Evolutionary conservation across 1,140 invertebrate species (phyloP).

Genomic region (Drosophila quadrilineata): DNA sequence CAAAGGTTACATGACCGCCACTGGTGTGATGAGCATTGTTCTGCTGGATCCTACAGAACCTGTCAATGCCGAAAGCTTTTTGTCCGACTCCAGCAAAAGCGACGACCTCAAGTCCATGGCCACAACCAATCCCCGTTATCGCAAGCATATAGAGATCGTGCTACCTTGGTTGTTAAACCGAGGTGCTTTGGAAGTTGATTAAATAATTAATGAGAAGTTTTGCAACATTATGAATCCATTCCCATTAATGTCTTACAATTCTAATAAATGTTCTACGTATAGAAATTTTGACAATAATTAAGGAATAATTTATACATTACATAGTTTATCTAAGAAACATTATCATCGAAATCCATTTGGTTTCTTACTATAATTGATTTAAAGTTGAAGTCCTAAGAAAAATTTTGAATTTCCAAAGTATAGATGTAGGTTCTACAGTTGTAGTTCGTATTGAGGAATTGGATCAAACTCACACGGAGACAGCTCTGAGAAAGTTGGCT

Average conservation of each 20-base stretch:
- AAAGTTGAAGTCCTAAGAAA: too few relatives aligned
- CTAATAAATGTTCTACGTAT: too few relatives aligned
- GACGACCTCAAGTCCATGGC: slow-evolving; percentile 55
- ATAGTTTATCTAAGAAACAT: too few relatives aligned
- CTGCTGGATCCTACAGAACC: slow-evolving; percentile 60
- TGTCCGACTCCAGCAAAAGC: slow-evolving; percentile 42
- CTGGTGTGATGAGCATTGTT: slow-evolving; percentile 65
- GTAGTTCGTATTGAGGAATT: slow-evolving; percentile 82
- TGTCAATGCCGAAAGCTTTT: slow-evolving; percentile 60
- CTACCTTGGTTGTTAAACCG: slow-evolving; percentile 67
- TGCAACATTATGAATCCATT: too few relatives aligned
- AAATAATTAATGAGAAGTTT: neutral
- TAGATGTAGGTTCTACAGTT: slow-evolving; percentile 79
- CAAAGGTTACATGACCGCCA: slow-evolving; percentile 52
- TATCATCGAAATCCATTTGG: too few relatives aligned
- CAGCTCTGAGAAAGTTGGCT: slow-evolving; percentile 82
- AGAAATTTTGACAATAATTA: too few relatives aligned
- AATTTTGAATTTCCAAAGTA: too few relatives aligned
- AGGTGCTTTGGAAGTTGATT: slow-evolving; percentile 19
- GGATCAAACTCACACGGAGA: slow-evolving; percentile 81
- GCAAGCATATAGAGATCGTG: slow-evolving; percentile 49
- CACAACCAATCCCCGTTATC: slow-evolving; percentile 56
- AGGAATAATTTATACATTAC: too few relatives aligned
- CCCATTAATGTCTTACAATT: neutral
- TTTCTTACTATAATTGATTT: too few relatives aligned